phyloP scores from a whole-genome alignment of 2,113 vertebrate genomes.

The Neopipo cinnamomea region DNA sequence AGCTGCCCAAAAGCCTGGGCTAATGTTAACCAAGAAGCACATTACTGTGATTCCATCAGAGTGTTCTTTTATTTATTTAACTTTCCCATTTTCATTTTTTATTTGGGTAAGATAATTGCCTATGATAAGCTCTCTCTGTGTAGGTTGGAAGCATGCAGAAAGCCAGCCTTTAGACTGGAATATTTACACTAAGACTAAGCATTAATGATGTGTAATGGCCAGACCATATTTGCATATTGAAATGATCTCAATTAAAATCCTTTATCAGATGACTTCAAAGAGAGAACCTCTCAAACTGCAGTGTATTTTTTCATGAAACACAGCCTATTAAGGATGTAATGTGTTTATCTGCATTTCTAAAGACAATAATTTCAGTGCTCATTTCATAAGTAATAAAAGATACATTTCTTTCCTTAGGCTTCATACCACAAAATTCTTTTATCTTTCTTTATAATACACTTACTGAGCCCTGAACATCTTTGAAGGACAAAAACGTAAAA shows the following conservation, averaged over 20 bases:
- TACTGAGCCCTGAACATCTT: not conserved
- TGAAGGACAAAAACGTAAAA: constrained; percentile 30
- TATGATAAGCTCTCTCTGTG: constrained; percentile 73
- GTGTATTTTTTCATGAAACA: constrained; percentile 30
- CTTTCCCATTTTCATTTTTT: constrained; percentile 81
- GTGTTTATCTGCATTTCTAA: constrained; percentile 54
- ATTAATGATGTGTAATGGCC: constrained; percentile 41
- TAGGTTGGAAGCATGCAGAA: constrained; percentile 66
- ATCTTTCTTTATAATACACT: constrained; percentile 17
- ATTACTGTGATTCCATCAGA: constrained; percentile 73
- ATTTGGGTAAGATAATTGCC: constrained; percentile 84
- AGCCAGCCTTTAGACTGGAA: not conserved
- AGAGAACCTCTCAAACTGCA: constrained; percentile 59
- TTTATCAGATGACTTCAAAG: constrained; percentile 63
- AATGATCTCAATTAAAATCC: constrained; percentile 74
- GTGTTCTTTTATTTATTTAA: constrained; percentile 81
- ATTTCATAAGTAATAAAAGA: constrained; percentile 50
- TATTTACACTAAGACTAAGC: constrained; percentile 32
- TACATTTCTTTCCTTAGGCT: not conserved
- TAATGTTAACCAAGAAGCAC: constrained; percentile 69
- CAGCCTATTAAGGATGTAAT: constrained; percentile 34
- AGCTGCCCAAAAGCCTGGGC: constrained; percentile 66
- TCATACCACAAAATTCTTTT: not conserved
- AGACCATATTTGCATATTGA: constrained; percentile 73
- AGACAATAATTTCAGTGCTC: constrained; percentile 18